These are phyloP conservation scores for Tinamus guttatus DNA, from an alignment of 2,113 vertebrate species.

Conservation along the genomic window DNA sequence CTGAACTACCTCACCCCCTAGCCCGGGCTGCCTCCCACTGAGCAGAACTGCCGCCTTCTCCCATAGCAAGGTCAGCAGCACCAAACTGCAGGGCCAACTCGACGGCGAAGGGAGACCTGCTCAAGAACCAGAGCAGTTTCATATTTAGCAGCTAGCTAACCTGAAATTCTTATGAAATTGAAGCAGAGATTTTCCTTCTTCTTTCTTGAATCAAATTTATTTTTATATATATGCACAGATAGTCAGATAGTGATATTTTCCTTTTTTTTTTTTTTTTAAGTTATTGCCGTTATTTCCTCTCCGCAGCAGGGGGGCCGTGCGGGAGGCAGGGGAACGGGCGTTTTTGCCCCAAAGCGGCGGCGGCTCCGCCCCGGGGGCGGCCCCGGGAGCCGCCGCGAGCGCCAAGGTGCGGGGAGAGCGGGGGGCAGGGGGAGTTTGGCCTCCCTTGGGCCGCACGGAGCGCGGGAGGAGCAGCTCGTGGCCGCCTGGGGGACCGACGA, in stretches of 20 bases:
- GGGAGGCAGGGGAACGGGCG: neutral
- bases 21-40: neutral
- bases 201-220: too few species aligned
- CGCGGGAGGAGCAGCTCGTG: neutral
- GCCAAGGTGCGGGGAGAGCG: neutral
- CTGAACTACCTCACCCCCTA: neutral
- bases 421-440: neutral
- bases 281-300: too few species aligned
- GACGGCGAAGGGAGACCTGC: neutral
- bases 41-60: neutral
- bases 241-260: too few species aligned
- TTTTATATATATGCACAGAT: too few species aligned
- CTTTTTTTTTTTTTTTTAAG: too few species aligned
- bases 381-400: rapidly evolving
- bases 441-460: neutral
- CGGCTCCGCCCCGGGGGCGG: too few species aligned
- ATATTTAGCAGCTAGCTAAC: neutral
- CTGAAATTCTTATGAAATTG: neutral
- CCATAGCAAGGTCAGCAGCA: neutral
- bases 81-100: neutral
- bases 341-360: too few species aligned
- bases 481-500: neutral
- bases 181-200: neutral
- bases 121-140: neutral
- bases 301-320: neutral